Evolutionary conservation across 2,113 vertebrate genomes (phyloP), one percentile per base, ranked within the genome.

Genomic region (Menidia beryllina): DNA sequence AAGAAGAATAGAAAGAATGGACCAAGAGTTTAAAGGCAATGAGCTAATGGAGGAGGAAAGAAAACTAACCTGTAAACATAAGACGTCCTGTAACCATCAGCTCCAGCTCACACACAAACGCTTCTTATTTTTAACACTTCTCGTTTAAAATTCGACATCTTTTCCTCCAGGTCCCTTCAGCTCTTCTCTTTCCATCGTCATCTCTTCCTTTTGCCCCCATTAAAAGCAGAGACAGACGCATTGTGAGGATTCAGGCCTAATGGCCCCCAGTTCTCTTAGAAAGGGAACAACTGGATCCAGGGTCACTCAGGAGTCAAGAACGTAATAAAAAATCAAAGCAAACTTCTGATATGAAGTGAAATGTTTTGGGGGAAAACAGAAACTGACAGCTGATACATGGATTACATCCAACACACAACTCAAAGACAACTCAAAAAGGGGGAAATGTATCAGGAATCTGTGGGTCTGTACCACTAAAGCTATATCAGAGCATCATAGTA

Each of bases 51-150:
- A 26, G 59, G 45, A 47, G 20, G 27, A 72, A 19, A 51, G 45
- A 71, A 52, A 64, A n/a, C 63, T n/a, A 17, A 27, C 49, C 81
- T 78, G 73, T 71, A 84, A 75, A 72, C 73, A 72, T 55, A 73
- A 86, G 82, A 82, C 78, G 81, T 81, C 73, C 77, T 81, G 50
- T 83, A 79, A 61, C 83, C 72, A 75, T 66, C 49, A 66, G 10
- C 63, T 86, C 67, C 66, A 69, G 79, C 70, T 64, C 47, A 30
- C 75, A 48, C 55, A 68, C 47, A 57, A 66, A 70, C 84, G 58
- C 69, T 62, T 34, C 10, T 34, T 34, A 34, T 34, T 34, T 34
- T 34, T 34, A 39, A 13, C n/a, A 75, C 30, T n/a, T 72, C 23
- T 1, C n/a, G 15, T 41, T 60, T 11, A 1, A 3, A n/a, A 52